These are phyloP conservation scores for Aelia acuminata DNA, from an alignment of 2,888 invertebrate species.

Conservation along the genomic window DNA sequence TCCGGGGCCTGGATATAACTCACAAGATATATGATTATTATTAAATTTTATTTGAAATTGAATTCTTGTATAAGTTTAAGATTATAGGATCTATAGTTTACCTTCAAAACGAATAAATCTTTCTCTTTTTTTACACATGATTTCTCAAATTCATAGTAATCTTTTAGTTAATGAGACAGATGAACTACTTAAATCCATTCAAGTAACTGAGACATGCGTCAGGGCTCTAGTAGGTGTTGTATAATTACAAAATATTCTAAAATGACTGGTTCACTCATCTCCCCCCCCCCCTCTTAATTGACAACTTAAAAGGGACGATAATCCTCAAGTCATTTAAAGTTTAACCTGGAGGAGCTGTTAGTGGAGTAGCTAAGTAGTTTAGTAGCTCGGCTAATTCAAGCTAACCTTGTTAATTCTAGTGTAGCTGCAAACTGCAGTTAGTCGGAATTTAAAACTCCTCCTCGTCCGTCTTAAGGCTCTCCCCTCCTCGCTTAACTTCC, in stretches of 20 bases:
- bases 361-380: slow-evolving; percentile 31
- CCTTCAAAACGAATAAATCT: too few relatives aligned
- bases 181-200: too few relatives aligned
- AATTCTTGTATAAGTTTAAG: too few relatives aligned
- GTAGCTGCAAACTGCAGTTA: slow-evolving; percentile 24
- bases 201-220: too few relatives aligned
- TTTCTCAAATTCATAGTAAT: too few relatives aligned
- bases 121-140: too few relatives aligned
- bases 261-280: neutral
- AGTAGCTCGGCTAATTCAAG: slow-evolving; percentile 1
- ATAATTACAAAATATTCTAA: slow-evolving; percentile 7
- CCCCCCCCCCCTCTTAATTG: slow-evolving; percentile 3
- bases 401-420: slow-evolving; percentile 39
- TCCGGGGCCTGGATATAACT: too few relatives aligned
- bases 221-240: neutral
- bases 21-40: too few relatives aligned
- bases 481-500: neutral
- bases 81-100: too few relatives aligned
- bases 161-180: too few relatives aligned
- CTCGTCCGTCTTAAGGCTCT: slow-evolving; percentile 8
- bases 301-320: slow-evolving; percentile 48
- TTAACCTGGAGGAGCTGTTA: slow-evolving; percentile 37
- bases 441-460: slow-evolving; percentile 41
- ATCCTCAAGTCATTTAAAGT: slow-evolving; percentile 36
- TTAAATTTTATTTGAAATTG: too few relatives aligned